Conservation (phyloP, 1,140 invertebrate genomes). For the Phymorhynchus buccinoides region DNA sequence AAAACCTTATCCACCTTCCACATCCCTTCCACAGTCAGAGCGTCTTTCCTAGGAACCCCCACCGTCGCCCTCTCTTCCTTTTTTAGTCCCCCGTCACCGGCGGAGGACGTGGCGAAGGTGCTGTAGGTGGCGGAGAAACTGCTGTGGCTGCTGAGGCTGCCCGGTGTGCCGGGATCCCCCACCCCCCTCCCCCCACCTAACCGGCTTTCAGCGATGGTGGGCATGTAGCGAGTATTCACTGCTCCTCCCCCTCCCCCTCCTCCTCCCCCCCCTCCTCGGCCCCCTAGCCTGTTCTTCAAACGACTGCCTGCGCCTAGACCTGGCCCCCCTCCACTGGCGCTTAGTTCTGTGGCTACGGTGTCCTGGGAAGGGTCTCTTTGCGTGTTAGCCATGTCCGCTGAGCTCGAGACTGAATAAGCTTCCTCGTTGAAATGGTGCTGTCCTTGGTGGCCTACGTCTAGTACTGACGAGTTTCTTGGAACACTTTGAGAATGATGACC, state of each 20-base stretch:
- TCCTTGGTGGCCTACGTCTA: background rate
- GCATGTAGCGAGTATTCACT: background rate
- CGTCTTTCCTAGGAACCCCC: background rate
- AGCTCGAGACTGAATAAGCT: background rate
- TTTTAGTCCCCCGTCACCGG: background rate
- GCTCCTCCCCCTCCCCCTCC: background rate
- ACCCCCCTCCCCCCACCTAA: background rate
- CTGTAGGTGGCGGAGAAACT: conserved; percentile 24
- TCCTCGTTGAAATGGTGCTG: no score
- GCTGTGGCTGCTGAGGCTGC: background rate
- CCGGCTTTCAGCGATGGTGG: background rate
- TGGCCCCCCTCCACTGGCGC: background rate
- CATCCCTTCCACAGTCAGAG: conserved; percentile 39
- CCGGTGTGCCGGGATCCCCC: no score
- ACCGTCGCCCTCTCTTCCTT: background rate
- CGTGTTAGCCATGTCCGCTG: background rate
- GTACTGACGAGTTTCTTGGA: background rate
- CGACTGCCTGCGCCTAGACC: background rate
- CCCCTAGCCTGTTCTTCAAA: background rate
- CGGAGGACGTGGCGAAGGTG: background rate
- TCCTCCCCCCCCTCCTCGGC: background rate
- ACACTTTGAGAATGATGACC: no score
- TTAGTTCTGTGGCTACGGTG: background rate
- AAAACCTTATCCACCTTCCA: conserved; percentile 38
- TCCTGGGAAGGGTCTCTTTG: background rate